A percentile compares a stretch with the other conserved stretches of the same genome.
These are phyloP conservation scores for Ericerus pela DNA, from an alignment of 1,140 invertebrate genomes.

Conservation along the genomic window DNA sequence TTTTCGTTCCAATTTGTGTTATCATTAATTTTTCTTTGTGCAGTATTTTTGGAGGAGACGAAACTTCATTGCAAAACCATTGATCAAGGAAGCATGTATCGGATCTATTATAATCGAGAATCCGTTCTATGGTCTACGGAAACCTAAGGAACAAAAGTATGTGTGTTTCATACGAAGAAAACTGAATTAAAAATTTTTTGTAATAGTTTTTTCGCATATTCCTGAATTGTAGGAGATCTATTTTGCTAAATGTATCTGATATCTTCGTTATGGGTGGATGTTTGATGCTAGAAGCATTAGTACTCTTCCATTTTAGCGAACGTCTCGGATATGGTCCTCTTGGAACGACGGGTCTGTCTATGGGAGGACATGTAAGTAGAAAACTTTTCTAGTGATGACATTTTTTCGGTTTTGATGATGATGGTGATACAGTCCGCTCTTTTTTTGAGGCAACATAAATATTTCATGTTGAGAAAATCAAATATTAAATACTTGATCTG, in stretches of 20 bases:
- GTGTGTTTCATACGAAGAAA: conserved; percentile 27
- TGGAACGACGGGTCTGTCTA: conserved; percentile 92
- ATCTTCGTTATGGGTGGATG: conserved; percentile 99
- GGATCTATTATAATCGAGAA: conserved; percentile 92
- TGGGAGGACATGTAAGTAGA: conserved; percentile 96
- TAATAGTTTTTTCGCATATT: background rate
- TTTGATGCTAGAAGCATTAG: conserved; percentile 82
- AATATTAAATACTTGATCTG: no score
- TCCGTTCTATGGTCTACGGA: conserved; percentile 88
- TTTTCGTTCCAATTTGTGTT: no score
- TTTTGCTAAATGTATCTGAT: conserved; percentile 88
- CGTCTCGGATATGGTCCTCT: conserved; percentile 72
- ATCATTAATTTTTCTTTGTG: conserved; percentile 26
- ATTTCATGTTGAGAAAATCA: no score
- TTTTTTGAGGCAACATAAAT: no score
- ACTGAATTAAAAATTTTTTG: background rate
- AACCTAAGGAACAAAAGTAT: conserved; percentile 83
- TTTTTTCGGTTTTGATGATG: no score
- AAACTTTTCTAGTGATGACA: no score
- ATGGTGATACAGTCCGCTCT: no score
- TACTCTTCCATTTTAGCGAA: conserved; percentile 86
- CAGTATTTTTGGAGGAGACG: conserved; percentile 85
- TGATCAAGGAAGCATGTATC: conserved; percentile 79
- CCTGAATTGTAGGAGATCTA: conserved; percentile 71
- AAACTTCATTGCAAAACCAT: conserved; percentile 75